phyloP scores from a whole-genome alignment of 2,113 vertebrate genomes.

The Nycticryphes semicollaris region DNA sequence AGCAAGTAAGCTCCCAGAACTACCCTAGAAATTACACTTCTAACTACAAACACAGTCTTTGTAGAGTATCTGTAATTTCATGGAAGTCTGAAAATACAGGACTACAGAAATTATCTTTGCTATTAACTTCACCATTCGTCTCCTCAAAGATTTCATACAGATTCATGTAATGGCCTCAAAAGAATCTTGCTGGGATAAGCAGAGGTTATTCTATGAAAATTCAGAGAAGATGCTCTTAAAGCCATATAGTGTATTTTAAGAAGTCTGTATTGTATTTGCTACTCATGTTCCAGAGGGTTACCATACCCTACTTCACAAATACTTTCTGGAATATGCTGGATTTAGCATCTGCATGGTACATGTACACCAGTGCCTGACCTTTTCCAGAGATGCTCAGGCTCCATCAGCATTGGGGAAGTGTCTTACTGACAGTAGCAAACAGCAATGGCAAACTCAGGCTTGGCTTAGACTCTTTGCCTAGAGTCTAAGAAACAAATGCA shows the following conservation, averaged over 20 bases:
- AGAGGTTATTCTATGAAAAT: background rate
- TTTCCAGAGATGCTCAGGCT: background rate
- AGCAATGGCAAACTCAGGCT: background rate
- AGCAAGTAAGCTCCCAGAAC: background rate
- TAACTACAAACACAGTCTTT: background rate
- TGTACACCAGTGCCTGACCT: background rate
- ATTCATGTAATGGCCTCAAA: background rate
- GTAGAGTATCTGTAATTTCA: background rate
- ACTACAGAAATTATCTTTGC: background rate
- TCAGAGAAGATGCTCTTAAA: background rate
- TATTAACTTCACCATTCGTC: background rate
- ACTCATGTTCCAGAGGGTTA: background rate
- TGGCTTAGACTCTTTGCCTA: background rate
- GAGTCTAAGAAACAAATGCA: background rate
- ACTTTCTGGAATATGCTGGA: background rate
- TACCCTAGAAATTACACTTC: background rate
- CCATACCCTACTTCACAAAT: background rate
- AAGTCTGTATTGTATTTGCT: background rate
- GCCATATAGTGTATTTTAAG: background rate
- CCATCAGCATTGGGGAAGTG: background rate
- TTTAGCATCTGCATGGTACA: background rate
- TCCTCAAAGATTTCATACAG: background rate
- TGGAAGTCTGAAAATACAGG: background rate
- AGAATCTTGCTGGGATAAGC: background rate
- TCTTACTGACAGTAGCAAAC: background rate